These are phyloP conservation scores for Taenaris catops DNA, from an alignment of 2,888 invertebrate species.

Conservation along the genomic window DNA sequence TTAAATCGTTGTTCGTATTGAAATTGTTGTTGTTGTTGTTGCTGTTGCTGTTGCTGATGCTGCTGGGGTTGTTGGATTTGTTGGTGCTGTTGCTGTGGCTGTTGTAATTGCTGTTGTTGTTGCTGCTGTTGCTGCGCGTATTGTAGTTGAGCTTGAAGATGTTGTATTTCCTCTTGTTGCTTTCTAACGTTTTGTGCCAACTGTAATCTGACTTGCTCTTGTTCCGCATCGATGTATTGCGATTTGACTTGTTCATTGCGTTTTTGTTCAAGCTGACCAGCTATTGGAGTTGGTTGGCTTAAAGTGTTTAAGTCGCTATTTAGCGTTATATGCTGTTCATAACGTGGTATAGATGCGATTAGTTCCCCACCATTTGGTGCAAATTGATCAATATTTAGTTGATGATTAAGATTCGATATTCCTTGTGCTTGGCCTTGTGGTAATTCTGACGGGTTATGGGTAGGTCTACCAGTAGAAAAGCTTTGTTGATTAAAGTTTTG, in stretches of 20 bases:
- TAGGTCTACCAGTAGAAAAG: constrained; percentile 41
- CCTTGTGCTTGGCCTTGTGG: constrained; percentile 46
- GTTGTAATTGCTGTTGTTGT: constrained; percentile 39
- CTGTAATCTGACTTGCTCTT: constrained; percentile 60
- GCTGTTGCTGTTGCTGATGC: constrained; percentile 48
- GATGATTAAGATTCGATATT: constrained; percentile 48
- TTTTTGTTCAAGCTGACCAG: constrained; percentile 29
- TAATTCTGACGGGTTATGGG: constrained; percentile 52
- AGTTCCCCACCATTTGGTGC: constrained; percentile 85
- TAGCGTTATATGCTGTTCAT: constrained; percentile 88
- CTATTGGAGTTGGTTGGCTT: constrained; percentile 32
- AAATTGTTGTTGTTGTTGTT: constrained; percentile 47
- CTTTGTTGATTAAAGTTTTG: constrained; percentile 49
- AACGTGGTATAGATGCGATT: constrained; percentile 87
- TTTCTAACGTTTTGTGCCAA: constrained; percentile 70
- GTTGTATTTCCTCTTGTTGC: constrained; percentile 74
- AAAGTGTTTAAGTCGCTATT: constrained; percentile 40
- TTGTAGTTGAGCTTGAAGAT: constrained; percentile 60
- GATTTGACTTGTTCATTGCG: constrained; percentile 35
- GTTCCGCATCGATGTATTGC: constrained; percentile 57
- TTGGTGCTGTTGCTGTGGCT: constrained; percentile 46
- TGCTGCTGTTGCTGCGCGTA: constrained; percentile 58
- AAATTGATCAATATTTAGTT: constrained; percentile 67
- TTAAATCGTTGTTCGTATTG: constrained; percentile 34
- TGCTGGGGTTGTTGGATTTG: constrained; percentile 47